Percentiles rank a stretch among this genome's conserved stretches.
Conservation (phyloP, 2,888 invertebrate species). For the Zygogramma bicolorata region DNA sequence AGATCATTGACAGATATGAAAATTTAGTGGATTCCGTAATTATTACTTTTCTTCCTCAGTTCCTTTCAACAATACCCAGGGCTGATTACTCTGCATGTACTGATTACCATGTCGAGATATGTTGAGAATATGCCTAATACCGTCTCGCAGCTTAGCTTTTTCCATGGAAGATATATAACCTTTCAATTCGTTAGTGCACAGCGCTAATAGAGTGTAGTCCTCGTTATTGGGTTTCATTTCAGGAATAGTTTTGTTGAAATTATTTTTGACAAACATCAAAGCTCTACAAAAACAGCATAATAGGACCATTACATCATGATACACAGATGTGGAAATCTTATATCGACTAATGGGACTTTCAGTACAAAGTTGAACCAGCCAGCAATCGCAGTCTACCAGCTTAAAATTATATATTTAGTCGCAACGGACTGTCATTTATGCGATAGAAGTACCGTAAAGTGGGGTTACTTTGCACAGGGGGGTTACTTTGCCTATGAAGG, state of each 20-base stretch:
- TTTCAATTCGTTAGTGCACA: slow-evolving; percentile 82
- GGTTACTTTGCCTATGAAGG: no score
- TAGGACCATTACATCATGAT: neutral
- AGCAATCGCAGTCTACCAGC: no score
- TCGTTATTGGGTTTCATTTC: slow-evolving; percentile 73
- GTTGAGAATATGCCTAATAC: slow-evolving; percentile 84
- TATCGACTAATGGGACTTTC: no score
- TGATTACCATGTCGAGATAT: slow-evolving; percentile 96
- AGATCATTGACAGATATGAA: neutral
- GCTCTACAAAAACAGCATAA: slow-evolving; percentile 71
- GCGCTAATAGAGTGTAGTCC: slow-evolving; percentile 81
- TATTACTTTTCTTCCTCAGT: slow-evolving; percentile 79
- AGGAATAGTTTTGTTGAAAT: slow-evolving; percentile 80
- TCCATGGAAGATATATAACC: slow-evolving; percentile 82
- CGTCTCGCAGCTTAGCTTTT: slow-evolving; percentile 85
- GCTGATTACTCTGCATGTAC: slow-evolving; percentile 94
- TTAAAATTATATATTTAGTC: no score
- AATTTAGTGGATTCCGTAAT: neutral
- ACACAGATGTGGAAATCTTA: no score
- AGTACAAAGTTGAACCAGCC: no score
- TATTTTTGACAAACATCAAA: slow-evolving; percentile 88
- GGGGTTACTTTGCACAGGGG: no score
- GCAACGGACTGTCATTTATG: no score
- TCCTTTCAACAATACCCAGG: slow-evolving; percentile 95
- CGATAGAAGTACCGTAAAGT: no score